Evolutionary conservation across 2,113 vertebrate genomes (phyloP).

Genomic region (Ursus arctos): DNA sequence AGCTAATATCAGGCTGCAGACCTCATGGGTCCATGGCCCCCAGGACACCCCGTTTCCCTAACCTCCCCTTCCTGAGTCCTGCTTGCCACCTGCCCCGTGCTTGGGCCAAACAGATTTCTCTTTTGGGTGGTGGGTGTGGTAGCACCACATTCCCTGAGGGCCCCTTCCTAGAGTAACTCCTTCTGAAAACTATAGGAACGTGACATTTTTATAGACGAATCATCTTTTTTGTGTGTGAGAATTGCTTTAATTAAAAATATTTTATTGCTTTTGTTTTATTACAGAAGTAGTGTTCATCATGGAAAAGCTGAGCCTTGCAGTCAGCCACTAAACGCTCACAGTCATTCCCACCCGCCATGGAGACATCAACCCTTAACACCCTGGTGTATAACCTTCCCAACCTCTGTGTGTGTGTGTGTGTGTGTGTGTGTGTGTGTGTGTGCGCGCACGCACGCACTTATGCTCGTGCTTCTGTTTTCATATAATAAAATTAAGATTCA

Average conservation of each 20-base stretch:
- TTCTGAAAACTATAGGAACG: neutral
- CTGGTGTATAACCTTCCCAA: neutral
- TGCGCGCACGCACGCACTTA: neutral
- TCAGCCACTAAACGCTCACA: neutral
- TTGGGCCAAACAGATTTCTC: neutral
- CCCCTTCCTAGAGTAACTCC: neutral
- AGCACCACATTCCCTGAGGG: fast-evolving
- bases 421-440: fast-evolving
- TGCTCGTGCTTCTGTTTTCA: neutral
- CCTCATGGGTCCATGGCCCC: neutral
- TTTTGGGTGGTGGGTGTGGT: neutral
- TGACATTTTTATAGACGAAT: neutral
- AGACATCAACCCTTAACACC: neutral
- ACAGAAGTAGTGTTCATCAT: neutral
- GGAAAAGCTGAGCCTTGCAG: neutral
- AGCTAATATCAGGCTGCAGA: neutral
- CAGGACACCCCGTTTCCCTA: neutral
- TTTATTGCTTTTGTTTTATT: constrained; percentile 29
- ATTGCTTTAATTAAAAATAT: constrained; percentile 42
- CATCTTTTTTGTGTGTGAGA: neutral
- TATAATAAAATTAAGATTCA: constrained; percentile 22
- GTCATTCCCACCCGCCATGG: too few relatives aligned
- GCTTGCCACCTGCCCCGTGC: neutral
- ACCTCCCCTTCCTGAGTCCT: neutral
- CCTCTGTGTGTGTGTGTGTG: neutral